Conservation (phyloP, 1,140 invertebrate genomes). For the Ostrea edulis region DNA sequence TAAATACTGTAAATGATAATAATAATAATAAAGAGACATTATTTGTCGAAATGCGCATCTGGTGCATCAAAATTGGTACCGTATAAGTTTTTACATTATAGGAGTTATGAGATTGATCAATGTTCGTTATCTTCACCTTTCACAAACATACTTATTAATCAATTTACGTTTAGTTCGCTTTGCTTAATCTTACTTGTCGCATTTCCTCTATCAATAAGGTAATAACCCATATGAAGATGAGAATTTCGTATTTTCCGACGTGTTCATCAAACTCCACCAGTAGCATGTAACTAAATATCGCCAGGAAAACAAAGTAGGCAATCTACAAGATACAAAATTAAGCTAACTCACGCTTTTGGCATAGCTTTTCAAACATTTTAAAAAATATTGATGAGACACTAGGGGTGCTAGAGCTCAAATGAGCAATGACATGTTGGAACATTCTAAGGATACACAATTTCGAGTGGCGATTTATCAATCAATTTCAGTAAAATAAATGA, state of each 20-base stretch:
- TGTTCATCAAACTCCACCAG: not conserved
- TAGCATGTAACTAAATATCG: constrained; percentile 33
- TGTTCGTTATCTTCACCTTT: too few relatives aligned
- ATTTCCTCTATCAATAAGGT: constrained; percentile 34
- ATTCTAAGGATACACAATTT: not conserved
- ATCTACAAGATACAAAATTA: constrained; percentile 21
- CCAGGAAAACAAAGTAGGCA: constrained; percentile 32
- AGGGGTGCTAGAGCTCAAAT: not conserved
- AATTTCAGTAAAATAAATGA: not conserved
- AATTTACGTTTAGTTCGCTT: too few relatives aligned
- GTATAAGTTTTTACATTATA: too few relatives aligned
- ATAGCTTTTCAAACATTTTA: not conserved
- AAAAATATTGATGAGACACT: too few relatives aligned
- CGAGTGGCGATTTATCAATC: not conserved
- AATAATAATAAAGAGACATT: too few relatives aligned
- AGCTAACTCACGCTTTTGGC: not conserved
- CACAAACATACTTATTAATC: too few relatives aligned
- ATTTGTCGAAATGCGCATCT: too few relatives aligned
- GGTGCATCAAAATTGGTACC: too few relatives aligned
- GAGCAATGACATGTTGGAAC: not conserved
- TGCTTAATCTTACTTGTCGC: not conserved
- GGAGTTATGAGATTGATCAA: too few relatives aligned
- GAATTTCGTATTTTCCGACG: not conserved
- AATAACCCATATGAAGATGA: constrained; percentile 38
- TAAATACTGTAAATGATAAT: too few relatives aligned